phyloP scores from a whole-genome alignment of 2,888 invertebrate genomes.

The Heteropelma amictum region DNA sequence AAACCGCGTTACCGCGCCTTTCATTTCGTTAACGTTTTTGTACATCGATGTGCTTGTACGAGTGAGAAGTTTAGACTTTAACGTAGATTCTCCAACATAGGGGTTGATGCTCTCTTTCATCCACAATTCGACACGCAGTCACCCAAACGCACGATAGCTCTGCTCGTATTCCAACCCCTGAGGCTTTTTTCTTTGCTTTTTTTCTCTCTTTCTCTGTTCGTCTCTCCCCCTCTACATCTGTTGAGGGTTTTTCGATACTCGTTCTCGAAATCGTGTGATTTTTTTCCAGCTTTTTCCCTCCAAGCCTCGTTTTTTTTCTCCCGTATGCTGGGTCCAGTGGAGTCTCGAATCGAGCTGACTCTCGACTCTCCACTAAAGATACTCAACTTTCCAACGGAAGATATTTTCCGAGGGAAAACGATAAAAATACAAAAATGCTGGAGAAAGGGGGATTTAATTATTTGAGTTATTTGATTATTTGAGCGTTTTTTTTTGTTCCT shows the following conservation, averaged over 20 bases:
- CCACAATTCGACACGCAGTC: conserved; percentile 56
- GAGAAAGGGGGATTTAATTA: no score
- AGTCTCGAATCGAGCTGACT: background rate
- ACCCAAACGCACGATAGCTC: conserved; percentile 2
- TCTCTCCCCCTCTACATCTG: background rate
- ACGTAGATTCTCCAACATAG: conserved; percentile 22
- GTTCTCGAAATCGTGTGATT: conserved; percentile 47
- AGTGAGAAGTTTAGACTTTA: background rate
- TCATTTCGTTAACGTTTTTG: no score
- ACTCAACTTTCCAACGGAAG: conserved; percentile 6
- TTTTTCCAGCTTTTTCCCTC: conserved; percentile 19
- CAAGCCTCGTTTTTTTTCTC: background rate
- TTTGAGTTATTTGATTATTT: background rate
- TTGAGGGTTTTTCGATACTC: background rate
- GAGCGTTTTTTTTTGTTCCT: background rate
- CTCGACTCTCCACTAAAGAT: conserved; percentile 28
- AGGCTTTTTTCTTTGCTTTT: background rate
- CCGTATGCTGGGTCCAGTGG: background rate
- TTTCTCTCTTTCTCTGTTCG: background rate
- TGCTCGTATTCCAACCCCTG: background rate
- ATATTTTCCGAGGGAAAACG: background rate
- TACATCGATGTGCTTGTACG: background rate
- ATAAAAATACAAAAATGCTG: background rate
- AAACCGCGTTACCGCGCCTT: background rate
- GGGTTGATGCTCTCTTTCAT: conserved; percentile 44